Evolutionary conservation across 1,140 invertebrate species (phyloP), one percentile per base, ranked within the genome.

Genomic region (Charaxes varanes): DNA sequence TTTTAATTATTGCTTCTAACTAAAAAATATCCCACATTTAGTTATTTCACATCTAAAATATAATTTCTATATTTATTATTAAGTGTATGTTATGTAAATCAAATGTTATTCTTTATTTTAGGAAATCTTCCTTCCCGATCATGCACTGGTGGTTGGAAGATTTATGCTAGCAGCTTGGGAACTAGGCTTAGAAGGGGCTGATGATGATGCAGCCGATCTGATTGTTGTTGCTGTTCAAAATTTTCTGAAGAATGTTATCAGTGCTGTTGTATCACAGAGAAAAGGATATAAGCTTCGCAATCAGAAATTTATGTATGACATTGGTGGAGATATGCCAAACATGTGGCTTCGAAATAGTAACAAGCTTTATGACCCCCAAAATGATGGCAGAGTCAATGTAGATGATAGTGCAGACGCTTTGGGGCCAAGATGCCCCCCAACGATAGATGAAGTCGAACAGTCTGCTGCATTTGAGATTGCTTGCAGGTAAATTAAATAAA

Each of bases 111-210:
- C 0, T 8, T 31, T 24, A 2, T 86, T 72, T 66, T 88, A 89
- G 81, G 91, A 90, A 70, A 79, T 90, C 40, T 89, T 91, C 37
- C 62, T 95, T 19, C 93, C 93, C 3, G 93, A 94, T 71, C 86
- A 89, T 24, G 91, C 91, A 1, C 88, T 94, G 50, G 89, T 94
- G 1, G 86, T 93, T 38, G 93, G 93, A 0, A 85, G 93, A 41
- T 87, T 95, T 45, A 87, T 94, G 79, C 85, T 95, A 3, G 90
- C 91, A 23, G 92, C 93, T 10, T 95, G 93, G 93, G 93, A 95
- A 55, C 87, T 88, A 24, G 93, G 92, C 3, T 86, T 95, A 16
- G 90, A 93, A 43, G 91, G 90, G 14, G 92, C 92, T 17, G 90
- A 93, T 46, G 91, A 93, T 58, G 89, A 87, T 52, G 92, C 91